These are phyloP conservation scores for Erythrolamprus reginae DNA, from an alignment of 2,113 vertebrate genomes.

Conservation along the genomic window DNA sequence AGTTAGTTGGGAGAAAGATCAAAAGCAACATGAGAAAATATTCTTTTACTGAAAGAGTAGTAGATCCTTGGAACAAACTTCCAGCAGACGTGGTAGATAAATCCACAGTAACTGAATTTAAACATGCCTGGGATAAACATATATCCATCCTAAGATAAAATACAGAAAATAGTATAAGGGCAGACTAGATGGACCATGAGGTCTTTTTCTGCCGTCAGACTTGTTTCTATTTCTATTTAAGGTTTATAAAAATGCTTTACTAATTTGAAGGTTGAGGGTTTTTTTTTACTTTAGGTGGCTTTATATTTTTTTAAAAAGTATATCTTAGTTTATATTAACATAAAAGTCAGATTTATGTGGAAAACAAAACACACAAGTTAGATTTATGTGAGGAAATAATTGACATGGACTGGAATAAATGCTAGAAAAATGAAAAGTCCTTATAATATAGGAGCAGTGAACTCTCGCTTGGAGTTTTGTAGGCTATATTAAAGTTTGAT, in stretches of 20 bases:
- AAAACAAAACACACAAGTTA: slow-evolving; percentile 38
- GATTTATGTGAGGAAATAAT: background rate
- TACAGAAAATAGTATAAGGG: too few relatives aligned
- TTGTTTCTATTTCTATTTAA: too few relatives aligned
- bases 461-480: background rate
- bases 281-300: slow-evolving; percentile 14
- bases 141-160: too few relatives aligned
- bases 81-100: too few relatives aligned
- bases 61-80: too few relatives aligned
- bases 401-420: background rate
- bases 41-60: too few relatives aligned
- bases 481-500: background rate
- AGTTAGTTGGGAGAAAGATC: too few relatives aligned
- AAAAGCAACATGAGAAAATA: too few relatives aligned
- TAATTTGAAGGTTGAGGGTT: background rate
- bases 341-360: slow-evolving; percentile 34
- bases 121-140: too few relatives aligned
- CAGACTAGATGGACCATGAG: too few relatives aligned
- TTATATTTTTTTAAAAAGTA: background rate
- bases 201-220: too few relatives aligned
- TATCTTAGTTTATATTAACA: background rate
- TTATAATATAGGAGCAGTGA: background rate
- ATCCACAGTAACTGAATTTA: too few relatives aligned
- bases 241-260: slow-evolving; percentile 8
- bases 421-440: background rate